Conservation (phyloP, 2,113 vertebrate genomes). For the Nibea albiflora region DNA sequence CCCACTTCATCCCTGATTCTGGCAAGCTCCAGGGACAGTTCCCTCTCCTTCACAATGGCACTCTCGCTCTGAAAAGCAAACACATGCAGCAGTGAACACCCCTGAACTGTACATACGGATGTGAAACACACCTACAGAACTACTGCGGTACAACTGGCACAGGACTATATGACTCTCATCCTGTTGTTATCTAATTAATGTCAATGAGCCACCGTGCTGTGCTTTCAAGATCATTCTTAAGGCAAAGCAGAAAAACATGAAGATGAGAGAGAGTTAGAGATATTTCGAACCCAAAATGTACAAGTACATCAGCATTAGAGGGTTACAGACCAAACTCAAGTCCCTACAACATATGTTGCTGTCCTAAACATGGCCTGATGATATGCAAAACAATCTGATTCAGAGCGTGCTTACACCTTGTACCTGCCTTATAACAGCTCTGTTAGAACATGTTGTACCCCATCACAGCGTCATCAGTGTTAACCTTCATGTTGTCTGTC, state of each 20-base stretch:
- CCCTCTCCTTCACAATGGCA: slow-evolving; percentile 91
- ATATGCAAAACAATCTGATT: neutral
- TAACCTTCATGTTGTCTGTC: neutral
- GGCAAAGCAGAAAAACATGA: neutral
- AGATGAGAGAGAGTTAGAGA: neutral
- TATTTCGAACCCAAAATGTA: neutral
- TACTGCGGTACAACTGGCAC: neutral
- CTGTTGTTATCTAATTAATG: neutral
- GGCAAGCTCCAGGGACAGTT: slow-evolving; percentile 91
- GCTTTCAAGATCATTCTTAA: neutral
- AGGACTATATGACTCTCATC: neutral
- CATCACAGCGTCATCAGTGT: neutral
- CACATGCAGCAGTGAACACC: slow-evolving; percentile 15
- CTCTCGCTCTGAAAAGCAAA: slow-evolving; percentile 90
- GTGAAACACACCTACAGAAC: neutral
- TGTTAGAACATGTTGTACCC: neutral
- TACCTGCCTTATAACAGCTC: neutral
- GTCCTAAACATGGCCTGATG: neutral
- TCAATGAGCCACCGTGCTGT: neutral
- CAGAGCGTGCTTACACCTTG: neutral
- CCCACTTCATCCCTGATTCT: slow-evolving; percentile 98
- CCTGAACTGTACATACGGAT: neutral
- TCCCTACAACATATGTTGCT: neutral
- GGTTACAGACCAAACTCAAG: neutral
- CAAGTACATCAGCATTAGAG: neutral